Evolutionary conservation across 1,140 invertebrate genomes (phyloP), one percentile per base, ranked within the genome.

Genomic region (Calycopis cecrops): DNA sequence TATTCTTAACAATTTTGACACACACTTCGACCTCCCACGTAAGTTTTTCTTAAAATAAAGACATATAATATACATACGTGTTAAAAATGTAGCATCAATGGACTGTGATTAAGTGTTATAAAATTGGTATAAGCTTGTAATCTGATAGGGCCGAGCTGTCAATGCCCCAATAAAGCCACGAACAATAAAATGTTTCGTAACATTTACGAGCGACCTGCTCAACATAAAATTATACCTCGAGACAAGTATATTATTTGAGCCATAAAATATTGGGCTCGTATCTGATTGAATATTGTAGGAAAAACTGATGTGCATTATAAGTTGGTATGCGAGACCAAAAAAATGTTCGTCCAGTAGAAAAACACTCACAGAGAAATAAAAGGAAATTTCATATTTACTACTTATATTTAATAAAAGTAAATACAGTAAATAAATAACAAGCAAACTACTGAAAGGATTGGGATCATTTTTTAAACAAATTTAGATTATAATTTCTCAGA

Each of bases 51-150:
- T 16, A 44, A 16, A 44, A 16, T 44, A 16, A 16, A 44, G 14
- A 44, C 9, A 44, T 44, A 16, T 16, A 44, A 44, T 7, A 9
- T 14, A 16, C 9, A 16, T 9, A 44, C 14, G 40, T 44, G 40
- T 44, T 44, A 44, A 44, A 40, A 16, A 16, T 7, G 40, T 44
- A 16, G 40, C 40, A 44, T 16, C 40, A 44, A 14, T 44, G 16
- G 9, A 44, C 14, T 17, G 40, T 12, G 40, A 44, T 44, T 18
- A 44, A 44, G 40, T 44, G 12, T 16, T 44, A 44, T 16, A 44
- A 44, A 44, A 44, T 16, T 44, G 40, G 40, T 44, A 44, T 44
- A 44, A 44, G 17, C 40, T 44, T 44, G 40, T 44, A 16, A 44
- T 44, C 40, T 16, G 40, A 44, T 16, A 44, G 40, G 12, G 9